These are phyloP conservation scores for Drosophila incognita DNA, from an alignment of 2,888 invertebrate genomes.

Conservation along the genomic window DNA sequence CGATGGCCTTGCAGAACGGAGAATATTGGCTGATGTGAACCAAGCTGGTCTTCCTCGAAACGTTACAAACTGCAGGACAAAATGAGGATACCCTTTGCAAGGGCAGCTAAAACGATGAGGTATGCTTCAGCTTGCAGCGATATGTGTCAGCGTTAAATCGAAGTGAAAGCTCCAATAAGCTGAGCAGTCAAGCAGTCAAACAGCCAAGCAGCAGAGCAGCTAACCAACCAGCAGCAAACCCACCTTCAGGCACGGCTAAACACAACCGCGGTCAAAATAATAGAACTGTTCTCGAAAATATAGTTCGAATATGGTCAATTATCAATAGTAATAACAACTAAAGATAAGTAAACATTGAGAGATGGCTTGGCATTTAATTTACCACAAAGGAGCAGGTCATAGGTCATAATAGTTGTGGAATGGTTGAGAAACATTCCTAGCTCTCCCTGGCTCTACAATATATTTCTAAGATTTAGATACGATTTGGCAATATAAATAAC, in stretches of 20 bases:
- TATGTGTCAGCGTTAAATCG: slow-evolving; percentile 78
- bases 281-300: background rate
- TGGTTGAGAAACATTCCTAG: background rate
- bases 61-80: background rate
- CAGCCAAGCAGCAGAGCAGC: slow-evolving; percentile 1
- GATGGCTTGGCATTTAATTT: background rate
- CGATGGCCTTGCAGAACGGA: slow-evolving; percentile 4
- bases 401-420: background rate
- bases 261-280: background rate
- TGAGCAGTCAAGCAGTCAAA: slow-evolving; percentile 18
- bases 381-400: background rate
- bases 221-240: background rate
- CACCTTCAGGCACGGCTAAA: background rate
- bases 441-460: background rate
- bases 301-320: background rate
- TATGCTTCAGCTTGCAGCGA: slow-evolving; percentile 61
- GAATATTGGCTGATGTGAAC: background rate
- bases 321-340: background rate
- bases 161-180: slow-evolving; percentile 65
- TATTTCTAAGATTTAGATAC: background rate
- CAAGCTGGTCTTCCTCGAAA: background rate
- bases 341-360: background rate
- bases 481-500: no score
- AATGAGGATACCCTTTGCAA: background rate
- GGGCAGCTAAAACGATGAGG: background rate